Base-by-base conservation (phyloP, 2,888 invertebrate species). In the Ormyrus thymus region DNA sequence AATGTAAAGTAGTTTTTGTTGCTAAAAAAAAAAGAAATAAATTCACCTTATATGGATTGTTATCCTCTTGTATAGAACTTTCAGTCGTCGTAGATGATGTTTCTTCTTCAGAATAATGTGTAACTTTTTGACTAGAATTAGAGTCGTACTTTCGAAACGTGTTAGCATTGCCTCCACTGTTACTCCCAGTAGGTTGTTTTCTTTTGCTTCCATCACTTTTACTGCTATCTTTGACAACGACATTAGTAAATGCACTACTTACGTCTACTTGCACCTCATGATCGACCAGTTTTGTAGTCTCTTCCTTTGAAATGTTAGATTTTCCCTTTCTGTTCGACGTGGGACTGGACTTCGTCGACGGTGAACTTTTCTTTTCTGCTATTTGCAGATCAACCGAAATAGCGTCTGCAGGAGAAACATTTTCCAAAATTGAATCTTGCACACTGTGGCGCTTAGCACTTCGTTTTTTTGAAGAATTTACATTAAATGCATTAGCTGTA, bases 21-120 rank as follows among this genome's bases (percentile, higher is more conserved):
- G 29, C 29, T 29, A 29, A 29, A 29, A 29, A 29, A 29, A 29
- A 29, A 4, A 29, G 4, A 29, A 29, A 29, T 29, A 29, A 29
- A 29, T 29, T 29, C 29, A 90, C 84, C 83, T 83, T 84, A 56
- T 78, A 83, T 51, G 79, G 80, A 73, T 75, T 82, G 45, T 89
- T 87, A 81, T 93, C 93, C 78, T 94, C 94, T 75, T 93, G 92
- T 83, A 92, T 91, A 64, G 94, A 94, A 83, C 94, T 93, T 86
- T 94, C 94, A 4, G 94, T 94, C 7, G 94, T 94, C 2, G 94
- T 94, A 0, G 94, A 94, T 8, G 94, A 94, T 1, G 93, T 93
- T 84, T 95, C 94, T 86, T 94, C 94, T 85, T 93, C 93, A 59
- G 91, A 91, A 82, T 90, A 90, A 79, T 89, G 87, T 75, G 87